Conservation (phyloP, 2,888 invertebrate species). For the Alloplasta piceator region DNA sequence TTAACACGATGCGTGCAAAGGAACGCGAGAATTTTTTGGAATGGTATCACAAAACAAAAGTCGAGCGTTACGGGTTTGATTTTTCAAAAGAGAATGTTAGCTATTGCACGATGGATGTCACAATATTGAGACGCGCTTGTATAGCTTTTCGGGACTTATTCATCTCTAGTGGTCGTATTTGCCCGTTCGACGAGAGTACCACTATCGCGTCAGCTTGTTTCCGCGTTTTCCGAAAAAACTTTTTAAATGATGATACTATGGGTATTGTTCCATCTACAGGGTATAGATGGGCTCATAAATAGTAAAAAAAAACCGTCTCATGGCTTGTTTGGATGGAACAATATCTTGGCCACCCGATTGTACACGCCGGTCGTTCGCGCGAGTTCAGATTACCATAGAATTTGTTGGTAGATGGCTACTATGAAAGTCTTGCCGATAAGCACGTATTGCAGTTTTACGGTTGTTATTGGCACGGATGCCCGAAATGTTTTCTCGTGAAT, state of each 20-base stretch:
- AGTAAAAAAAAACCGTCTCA: conserved; percentile 39
- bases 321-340: conserved; percentile 33
- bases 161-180: conserved; percentile 64
- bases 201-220: conserved; percentile 6
- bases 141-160: conserved; percentile 71
- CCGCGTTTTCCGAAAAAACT: conserved; percentile 40
- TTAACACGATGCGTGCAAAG: conserved; percentile 62
- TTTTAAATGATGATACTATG: conserved; percentile 41
- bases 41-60: background rate
- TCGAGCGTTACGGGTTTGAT: background rate
- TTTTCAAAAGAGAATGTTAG: background rate
- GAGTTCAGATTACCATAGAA: too few relatives aligned
- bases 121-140: conserved; percentile 72
- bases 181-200: conserved; percentile 71
- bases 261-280: conserved; percentile 51
- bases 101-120: conserved; percentile 61
- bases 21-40: conserved; percentile 24
- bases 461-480: conserved; percentile 55
- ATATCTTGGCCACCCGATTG: conserved; percentile 41
- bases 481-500: conserved; percentile 7
- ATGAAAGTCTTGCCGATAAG: conserved; percentile 3
- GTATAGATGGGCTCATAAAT: conserved; percentile 22
- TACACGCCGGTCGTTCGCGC: too few relatives aligned
- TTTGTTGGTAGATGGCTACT: conserved; percentile 44
- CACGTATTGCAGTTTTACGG: conserved; percentile 46